phyloP scores from a whole-genome alignment of 2,888 invertebrate species.

The Drosophila rubida region DNA sequence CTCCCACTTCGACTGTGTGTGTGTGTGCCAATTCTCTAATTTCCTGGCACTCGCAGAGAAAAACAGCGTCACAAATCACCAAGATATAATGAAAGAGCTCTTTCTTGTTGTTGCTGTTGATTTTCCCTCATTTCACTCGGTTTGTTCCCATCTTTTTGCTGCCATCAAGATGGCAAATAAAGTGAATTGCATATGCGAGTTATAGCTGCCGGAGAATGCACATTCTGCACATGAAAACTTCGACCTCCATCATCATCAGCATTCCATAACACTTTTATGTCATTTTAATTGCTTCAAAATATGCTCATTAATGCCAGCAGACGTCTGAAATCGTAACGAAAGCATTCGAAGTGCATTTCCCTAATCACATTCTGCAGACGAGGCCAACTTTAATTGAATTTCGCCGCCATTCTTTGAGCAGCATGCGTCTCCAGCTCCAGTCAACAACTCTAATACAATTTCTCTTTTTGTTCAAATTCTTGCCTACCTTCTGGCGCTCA shows the following conservation, averaged over 20 bases:
- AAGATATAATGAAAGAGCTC: conserved; percentile 47
- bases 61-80: conserved; percentile 69
- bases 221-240: conserved; percentile 10
- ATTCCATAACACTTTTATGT: neutral
- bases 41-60: conserved; percentile 47
- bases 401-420: neutral
- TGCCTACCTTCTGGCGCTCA: conserved; percentile 50
- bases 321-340: neutral
- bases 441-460: conserved; percentile 9
- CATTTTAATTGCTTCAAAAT: conserved; percentile 11
- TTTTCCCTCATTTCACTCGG: conserved; percentile 1
- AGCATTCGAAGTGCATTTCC: neutral
- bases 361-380: neutral
- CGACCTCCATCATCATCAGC: conserved; percentile 6
- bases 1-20: conserved; percentile 15
- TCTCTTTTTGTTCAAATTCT: conserved; percentile 20
- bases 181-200: conserved; percentile 45
- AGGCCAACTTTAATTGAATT: conserved; percentile 2
- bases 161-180: conserved; percentile 27
- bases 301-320: neutral
- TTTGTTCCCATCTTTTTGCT: neutral
- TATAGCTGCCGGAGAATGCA: conserved; percentile 21
- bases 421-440: neutral
- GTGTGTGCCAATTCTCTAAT: conserved; percentile 67
- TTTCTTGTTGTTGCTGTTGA: neutral